Conservation (phyloP, 2,113 vertebrate genomes). For the Arizona elegans region DNA sequence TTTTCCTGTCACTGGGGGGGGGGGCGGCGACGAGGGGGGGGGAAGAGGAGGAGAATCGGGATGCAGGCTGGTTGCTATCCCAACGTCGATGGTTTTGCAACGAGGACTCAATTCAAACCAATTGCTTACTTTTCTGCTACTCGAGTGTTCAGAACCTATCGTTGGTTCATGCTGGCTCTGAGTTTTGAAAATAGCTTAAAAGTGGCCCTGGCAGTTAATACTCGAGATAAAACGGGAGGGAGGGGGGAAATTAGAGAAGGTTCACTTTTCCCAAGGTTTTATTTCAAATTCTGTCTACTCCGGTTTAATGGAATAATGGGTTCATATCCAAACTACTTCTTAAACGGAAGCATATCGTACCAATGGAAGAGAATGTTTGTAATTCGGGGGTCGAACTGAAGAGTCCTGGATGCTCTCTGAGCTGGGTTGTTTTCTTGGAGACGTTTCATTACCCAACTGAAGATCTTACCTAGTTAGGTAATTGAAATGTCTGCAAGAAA, state of each 20-base stretch:
- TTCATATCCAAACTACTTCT: neutral
- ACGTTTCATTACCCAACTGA: neutral
- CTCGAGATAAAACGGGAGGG: neutral
- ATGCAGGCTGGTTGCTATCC: neutral
- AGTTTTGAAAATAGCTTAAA: neutral
- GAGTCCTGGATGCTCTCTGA: neutral
- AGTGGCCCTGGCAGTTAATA: no score
- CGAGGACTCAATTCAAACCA: neutral
- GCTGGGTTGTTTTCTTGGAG: neutral
- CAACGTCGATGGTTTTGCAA: neutral
- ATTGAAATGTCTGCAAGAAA: neutral
- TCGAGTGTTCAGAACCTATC: neutral
- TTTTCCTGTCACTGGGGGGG: conserved; percentile 63
- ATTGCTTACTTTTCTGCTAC: neutral
- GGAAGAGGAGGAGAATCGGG: conserved; percentile 20
- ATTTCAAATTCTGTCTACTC: neutral
- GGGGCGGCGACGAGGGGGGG: conserved; percentile 2
- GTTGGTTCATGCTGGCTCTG: neutral
- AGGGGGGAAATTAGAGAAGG: neutral
- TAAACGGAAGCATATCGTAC: neutral
- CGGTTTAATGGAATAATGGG: neutral
- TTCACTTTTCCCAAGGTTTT: no score
- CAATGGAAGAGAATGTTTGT: neutral
- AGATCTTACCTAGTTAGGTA: neutral
- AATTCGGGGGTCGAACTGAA: neutral